Conservation (phyloP, 2,113 vertebrate genomes). For the Heteronetta atricapilla region DNA sequence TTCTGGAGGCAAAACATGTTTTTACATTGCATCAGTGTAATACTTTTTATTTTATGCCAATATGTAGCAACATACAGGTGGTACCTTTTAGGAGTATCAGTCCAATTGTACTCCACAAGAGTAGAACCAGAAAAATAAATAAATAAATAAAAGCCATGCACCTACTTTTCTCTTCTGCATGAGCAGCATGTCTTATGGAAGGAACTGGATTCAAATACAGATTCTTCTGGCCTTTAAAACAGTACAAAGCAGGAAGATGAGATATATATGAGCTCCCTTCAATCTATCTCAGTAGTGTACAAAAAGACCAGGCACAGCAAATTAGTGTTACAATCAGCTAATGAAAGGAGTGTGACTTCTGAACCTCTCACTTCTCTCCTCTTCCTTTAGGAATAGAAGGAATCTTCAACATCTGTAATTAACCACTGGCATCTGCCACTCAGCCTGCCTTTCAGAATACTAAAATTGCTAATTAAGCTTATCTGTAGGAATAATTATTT, state of each 20-base stretch:
- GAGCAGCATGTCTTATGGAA: not conserved
- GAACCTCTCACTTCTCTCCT: not conserved
- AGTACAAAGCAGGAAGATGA: not conserved
- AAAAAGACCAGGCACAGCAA: not conserved
- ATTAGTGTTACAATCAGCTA: not conserved
- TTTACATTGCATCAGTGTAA: not conserved
- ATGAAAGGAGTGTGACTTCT: not conserved
- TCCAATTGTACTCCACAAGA: not conserved
- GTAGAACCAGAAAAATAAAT: not conserved
- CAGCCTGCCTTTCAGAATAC: not conserved
- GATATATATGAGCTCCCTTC: not conserved
- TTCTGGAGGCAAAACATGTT: not conserved
- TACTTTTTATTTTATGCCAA: not conserved
- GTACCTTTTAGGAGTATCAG: not conserved
- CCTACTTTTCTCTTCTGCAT: not conserved
- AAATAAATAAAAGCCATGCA: not conserved
- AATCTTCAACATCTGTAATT: not conserved
- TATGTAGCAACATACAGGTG: not conserved
- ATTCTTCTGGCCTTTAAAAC: not conserved
- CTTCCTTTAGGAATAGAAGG: not conserved
- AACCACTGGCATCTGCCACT: not conserved
- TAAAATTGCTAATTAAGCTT: not conserved
- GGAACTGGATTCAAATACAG: fast-evolving
- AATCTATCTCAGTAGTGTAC: not conserved
- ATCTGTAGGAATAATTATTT: not conserved